Evolutionary conservation across 1,140 invertebrate genomes (phyloP).

Genomic region (Diabrotica virgifera): DNA sequence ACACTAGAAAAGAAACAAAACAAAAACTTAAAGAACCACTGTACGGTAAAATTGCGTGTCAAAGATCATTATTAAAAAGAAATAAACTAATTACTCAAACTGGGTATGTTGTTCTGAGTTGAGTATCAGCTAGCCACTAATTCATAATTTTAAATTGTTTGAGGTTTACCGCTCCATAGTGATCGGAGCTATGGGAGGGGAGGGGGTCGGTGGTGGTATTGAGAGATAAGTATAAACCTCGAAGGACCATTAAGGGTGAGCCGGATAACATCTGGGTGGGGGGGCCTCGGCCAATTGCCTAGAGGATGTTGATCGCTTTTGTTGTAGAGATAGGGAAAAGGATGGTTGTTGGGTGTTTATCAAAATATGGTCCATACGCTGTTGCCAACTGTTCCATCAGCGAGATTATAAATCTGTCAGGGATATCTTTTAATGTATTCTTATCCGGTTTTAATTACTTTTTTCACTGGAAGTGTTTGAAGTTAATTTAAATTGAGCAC

Average conservation of each 20-base stretch:
- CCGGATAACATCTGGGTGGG: slow-evolving; percentile 23
- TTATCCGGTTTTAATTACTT: too few species aligned
- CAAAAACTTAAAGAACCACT: slow-evolving; percentile 5
- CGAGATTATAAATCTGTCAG: too few species aligned
- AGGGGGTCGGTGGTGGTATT: slow-evolving; percentile 32
- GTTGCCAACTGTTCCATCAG: too few species aligned
- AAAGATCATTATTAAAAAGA: not conserved
- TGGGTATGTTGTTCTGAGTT: slow-evolving; percentile 33
- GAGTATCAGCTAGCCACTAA: slow-evolving; percentile 37
- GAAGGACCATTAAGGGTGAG: slow-evolving; percentile 34
- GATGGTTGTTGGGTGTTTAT: not conserved
- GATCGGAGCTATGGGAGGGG: slow-evolving; percentile 9
- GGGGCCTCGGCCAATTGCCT: slow-evolving; percentile 33
- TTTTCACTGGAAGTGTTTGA: too few species aligned
- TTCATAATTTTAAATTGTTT: slow-evolving; percentile 34
- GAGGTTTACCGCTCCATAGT: slow-evolving; percentile 31
- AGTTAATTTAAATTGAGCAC: too few species aligned
- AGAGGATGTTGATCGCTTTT: slow-evolving; percentile 35
- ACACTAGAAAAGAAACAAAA: slow-evolving; percentile 6
- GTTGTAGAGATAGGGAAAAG: slow-evolving; percentile 18
- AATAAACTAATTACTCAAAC: slow-evolving; percentile 9
- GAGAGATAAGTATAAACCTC: slow-evolving; percentile 30
- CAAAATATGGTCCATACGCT: too few species aligned
- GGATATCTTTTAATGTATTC: too few species aligned
- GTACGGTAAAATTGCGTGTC: not conserved